Evolutionary conservation across 2,113 vertebrate genomes (phyloP).

Genomic region (Ammodytes dubius): DNA sequence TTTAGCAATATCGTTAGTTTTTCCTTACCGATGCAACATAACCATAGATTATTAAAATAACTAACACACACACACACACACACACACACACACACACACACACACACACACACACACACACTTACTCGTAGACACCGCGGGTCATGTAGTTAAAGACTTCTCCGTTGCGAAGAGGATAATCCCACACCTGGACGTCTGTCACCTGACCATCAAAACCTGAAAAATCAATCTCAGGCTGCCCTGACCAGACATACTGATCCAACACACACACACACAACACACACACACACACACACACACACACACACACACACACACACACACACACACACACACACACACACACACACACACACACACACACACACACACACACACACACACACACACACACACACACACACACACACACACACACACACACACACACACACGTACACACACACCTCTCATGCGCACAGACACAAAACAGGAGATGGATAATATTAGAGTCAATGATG

Average conservation of each 20-base stretch:
- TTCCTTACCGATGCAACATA: too few relatives aligned
- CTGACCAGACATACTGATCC: slow-evolving; percentile 53
- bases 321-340: slow-evolving; percentile 25
- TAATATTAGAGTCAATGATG: background rate
- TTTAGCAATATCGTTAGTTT: too few relatives aligned
- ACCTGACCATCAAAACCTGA: slow-evolving; percentile 66
- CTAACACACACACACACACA: slow-evolving; percentile 19
- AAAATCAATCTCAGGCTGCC: slow-evolving; percentile 54
- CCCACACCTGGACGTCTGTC: slow-evolving; percentile 77
- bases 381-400: slow-evolving; percentile 47
- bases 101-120: slow-evolving; percentile 23
- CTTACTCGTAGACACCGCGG: slow-evolving; percentile 32
- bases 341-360: slow-evolving; percentile 24
- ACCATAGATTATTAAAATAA: background rate
- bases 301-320: slow-evolving; percentile 42
- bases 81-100: slow-evolving; percentile 37
- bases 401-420: slow-evolving; percentile 8
- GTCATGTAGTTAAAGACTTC: slow-evolving; percentile 65
- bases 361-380: slow-evolving; percentile 21
- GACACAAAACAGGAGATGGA: background rate
- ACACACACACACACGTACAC: slow-evolving; percentile 11
- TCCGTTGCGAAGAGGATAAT: slow-evolving; percentile 59
- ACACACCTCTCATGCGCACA: too few relatives aligned
- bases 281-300: slow-evolving; percentile 18
- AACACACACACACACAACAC: slow-evolving; percentile 47